Conservation (phyloP, 2,888 invertebrate genomes). For the Syrphus vitripennis region DNA sequence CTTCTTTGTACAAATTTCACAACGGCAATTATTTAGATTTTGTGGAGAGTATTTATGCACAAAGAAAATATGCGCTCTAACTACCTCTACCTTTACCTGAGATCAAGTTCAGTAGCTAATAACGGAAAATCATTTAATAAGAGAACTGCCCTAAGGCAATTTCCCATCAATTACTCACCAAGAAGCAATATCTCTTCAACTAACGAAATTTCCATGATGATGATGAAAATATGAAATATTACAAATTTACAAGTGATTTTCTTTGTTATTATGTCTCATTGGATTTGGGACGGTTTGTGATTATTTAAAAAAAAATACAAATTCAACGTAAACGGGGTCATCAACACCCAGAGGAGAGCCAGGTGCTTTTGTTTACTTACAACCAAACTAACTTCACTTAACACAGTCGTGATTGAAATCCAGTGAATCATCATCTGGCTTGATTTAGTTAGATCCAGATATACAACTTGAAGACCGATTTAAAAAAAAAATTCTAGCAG, state of each 20-base stretch:
- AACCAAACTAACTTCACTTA: neutral
- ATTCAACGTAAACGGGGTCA: conserved; percentile 56
- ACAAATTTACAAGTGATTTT: conserved; percentile 38
- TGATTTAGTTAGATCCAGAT: conserved; percentile 9
- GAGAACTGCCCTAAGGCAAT: conserved; percentile 44
- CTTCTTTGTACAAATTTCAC: neutral
- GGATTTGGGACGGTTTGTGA: conserved; percentile 4
- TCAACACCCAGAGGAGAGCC: conserved; percentile 44
- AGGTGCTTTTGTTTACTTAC: conserved; percentile 18
- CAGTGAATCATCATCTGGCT: conserved; percentile 18
- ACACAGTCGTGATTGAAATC: conserved; percentile 7
- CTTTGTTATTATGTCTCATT: conserved; percentile 13
- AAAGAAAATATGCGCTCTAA: neutral
- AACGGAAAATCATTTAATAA: conserved; percentile 55
- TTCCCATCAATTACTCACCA: conserved; percentile 26
- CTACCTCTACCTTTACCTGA: neutral
- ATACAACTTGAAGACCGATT: conserved; percentile 10
- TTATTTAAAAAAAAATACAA: neutral
- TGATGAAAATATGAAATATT: conserved; percentile 31
- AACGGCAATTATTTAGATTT: neutral
- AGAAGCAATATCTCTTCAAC: neutral
- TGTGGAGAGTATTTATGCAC: neutral
- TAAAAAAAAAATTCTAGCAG: neutral
- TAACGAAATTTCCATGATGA: conserved; percentile 18
- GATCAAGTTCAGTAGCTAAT: conserved; percentile 53